These are phyloP conservation scores for Julus scanicus DNA, from an alignment of 2,888 invertebrate genomes.

Conservation along the genomic window DNA sequence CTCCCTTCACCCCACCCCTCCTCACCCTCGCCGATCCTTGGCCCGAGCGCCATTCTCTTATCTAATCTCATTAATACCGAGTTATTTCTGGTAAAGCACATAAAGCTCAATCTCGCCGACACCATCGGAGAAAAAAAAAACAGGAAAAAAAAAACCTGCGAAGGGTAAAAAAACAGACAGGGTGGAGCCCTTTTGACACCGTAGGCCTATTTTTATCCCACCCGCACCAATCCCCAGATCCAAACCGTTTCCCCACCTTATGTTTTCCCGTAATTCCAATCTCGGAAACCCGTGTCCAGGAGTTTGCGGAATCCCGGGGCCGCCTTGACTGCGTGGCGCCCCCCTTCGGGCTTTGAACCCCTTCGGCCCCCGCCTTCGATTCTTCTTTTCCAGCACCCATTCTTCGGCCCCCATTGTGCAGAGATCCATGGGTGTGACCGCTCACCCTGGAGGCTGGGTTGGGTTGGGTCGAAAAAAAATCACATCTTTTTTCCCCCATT, in stretches of 20 bases:
- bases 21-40: constrained; percentile 28
- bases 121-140: neutral
- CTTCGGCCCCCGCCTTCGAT: neutral
- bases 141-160: neutral
- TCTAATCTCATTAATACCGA: constrained; percentile 38
- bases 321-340: neutral
- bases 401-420: constrained; percentile 28
- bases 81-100: constrained; percentile 51
- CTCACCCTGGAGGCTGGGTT: constrained; percentile 49
- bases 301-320: neutral
- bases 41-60: constrained; percentile 28
- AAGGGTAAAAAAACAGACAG: constrained; percentile 42
- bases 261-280: neutral
- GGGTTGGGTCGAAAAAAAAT: constrained; percentile 48
- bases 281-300: neutral
- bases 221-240: neutral
- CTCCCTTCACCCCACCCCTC: constrained; percentile 40
- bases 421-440: constrained; percentile 36
- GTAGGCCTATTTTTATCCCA: constrained; percentile 20
- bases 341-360: neutral
- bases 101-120: constrained; percentile 38
- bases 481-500: constrained; percentile 21
- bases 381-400: neutral
- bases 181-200: constrained; percentile 44
- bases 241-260: neutral